These are phyloP conservation scores for Magallana angulata DNA, from an alignment of 1,140 invertebrate genomes.

Conservation along the genomic window DNA sequence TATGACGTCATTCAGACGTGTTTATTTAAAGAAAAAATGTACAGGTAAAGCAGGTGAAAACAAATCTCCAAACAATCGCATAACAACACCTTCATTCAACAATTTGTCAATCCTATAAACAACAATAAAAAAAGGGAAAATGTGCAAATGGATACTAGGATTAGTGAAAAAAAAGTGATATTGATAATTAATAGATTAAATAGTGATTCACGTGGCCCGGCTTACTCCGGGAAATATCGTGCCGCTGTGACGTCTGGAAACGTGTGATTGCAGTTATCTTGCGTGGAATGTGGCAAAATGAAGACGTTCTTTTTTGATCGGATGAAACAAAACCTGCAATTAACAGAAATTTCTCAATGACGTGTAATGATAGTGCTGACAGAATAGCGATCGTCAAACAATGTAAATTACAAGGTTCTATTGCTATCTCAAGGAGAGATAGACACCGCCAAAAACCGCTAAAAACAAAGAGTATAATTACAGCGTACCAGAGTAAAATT, in stretches of 20 bases:
- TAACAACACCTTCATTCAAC: no score
- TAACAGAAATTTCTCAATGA: constrained; percentile 22
- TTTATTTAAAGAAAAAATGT: no score
- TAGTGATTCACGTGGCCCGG: background rate
- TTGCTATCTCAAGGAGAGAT: background rate
- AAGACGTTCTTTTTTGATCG: constrained; percentile 24
- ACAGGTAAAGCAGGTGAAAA: no score
- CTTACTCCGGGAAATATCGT: background rate
- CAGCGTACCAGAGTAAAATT: background rate
- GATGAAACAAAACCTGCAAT: constrained; percentile 33
- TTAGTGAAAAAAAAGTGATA: no score
- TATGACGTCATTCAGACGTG: no score
- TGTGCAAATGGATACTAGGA: no score
- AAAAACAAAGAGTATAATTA: constrained; percentile 23
- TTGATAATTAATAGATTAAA: background rate
- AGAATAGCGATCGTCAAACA: background rate
- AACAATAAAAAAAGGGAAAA: no score
- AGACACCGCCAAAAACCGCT: background rate
- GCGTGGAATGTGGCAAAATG: constrained; percentile 26
- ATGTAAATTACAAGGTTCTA: constrained; percentile 14
- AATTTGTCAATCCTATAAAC: no score
- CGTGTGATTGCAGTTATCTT: constrained; percentile 17
- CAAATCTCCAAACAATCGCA: no score
- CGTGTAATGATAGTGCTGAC: constrained; percentile 23
- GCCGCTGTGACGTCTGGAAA: background rate